These are phyloP conservation scores for Phortica variegata DNA, from an alignment of 1,140 invertebrate species.

Conservation along the genomic window DNA sequence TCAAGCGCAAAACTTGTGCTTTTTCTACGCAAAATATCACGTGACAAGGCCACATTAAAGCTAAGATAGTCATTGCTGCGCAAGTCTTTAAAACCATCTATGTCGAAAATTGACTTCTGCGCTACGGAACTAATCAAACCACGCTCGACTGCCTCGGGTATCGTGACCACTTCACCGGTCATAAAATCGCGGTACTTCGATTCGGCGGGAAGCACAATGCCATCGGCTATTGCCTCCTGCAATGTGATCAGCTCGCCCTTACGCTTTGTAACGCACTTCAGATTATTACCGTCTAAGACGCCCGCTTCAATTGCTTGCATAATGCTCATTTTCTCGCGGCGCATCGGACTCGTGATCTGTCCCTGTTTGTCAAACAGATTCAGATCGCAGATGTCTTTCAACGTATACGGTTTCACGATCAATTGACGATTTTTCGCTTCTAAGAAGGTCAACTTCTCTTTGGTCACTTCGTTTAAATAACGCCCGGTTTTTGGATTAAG, in stretches of 20 bases:
- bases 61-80: slow-evolving; percentile 79
- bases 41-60: slow-evolving; percentile 81
- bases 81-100: slow-evolving; percentile 86
- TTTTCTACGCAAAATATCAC: slow-evolving; percentile 75
- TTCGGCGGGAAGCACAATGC: slow-evolving; percentile 74
- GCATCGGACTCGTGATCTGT: slow-evolving; percentile 77
- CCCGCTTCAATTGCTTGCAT: slow-evolving; percentile 80
- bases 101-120: slow-evolving; percentile 87
- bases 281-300: slow-evolving; percentile 78
- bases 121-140: slow-evolving; percentile 86
- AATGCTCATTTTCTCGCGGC: slow-evolving; percentile 73
- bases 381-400: slow-evolving; percentile 83
- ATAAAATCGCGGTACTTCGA: slow-evolving; percentile 72
- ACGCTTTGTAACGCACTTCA: slow-evolving; percentile 82
- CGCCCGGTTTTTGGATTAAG: slow-evolving; percentile 77
- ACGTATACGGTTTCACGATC: slow-evolving; percentile 84
- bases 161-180: slow-evolving; percentile 69
- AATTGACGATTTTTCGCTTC: slow-evolving; percentile 77
- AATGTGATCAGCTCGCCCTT: slow-evolving; percentile 79
- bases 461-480: slow-evolving; percentile 72
- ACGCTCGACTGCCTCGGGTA: slow-evolving; percentile 80
- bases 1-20: slow-evolving; percentile 74
- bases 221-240: slow-evolving; percentile 76
- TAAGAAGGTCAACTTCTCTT: slow-evolving; percentile 74
- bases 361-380: slow-evolving; percentile 74